phyloP scores from a whole-genome alignment of 2,888 invertebrate genomes.

The Diaphora mendica region DNA sequence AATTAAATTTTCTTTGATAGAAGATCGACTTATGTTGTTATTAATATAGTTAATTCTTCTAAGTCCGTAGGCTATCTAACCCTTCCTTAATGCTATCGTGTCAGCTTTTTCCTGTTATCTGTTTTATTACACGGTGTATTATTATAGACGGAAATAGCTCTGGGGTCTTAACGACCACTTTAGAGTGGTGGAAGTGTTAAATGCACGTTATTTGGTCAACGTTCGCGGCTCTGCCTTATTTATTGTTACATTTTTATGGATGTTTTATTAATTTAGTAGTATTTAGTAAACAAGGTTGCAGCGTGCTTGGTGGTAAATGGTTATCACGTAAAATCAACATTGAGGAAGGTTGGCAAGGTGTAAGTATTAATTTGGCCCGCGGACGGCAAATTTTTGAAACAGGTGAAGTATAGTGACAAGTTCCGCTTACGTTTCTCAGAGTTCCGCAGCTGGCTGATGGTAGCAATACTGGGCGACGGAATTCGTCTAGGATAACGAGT shows the following conservation, averaged over 20 bases:
- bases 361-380: not conserved
- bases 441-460: not conserved
- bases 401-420: not conserved
- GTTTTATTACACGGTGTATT: constrained; percentile 54
- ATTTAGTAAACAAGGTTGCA: not conserved
- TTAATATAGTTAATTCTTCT: constrained; percentile 48
- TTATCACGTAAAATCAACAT: not conserved
- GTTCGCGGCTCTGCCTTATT: constrained; percentile 5
- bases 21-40: constrained; percentile 9
- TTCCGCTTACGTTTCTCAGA: not conserved
- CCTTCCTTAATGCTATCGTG: constrained; percentile 63
- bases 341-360: not conserved
- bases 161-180: constrained; percentile 57
- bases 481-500: too few species aligned
- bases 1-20: constrained; percentile 6
- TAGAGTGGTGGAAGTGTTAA: constrained; percentile 60
- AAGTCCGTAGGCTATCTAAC: constrained; percentile 63
- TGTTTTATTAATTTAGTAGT: not conserved
- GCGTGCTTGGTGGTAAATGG: not conserved
- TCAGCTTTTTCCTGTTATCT: constrained; percentile 58
- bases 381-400: not conserved
- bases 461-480: not conserved
- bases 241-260: not conserved
- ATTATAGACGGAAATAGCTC: constrained; percentile 52
- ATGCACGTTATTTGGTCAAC: constrained; percentile 26